These are phyloP conservation scores for Actenoides lindsayi DNA, from an alignment of 2,113 vertebrate genomes.

Conservation along the genomic window DNA sequence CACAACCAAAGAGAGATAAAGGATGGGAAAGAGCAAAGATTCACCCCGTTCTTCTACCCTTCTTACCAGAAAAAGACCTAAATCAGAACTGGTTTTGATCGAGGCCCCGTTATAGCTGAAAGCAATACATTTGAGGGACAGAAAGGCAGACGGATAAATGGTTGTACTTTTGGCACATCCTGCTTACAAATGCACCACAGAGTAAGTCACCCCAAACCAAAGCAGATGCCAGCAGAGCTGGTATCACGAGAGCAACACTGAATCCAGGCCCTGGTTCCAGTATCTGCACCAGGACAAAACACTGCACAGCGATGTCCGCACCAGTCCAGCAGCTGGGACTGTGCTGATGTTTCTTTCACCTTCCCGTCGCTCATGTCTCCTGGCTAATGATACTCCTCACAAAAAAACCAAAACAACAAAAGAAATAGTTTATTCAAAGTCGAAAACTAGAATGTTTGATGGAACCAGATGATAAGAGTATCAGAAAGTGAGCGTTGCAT, in stretches of 20 bases:
- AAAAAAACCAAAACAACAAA: neutral
- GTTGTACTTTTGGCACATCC: neutral
- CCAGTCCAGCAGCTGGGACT: neutral
- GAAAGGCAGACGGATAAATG: neutral
- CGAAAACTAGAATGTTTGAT: neutral
- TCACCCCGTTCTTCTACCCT: neutral
- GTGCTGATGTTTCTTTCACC: neutral
- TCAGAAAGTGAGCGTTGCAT: neutral
- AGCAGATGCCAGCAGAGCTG: neutral
- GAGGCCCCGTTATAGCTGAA: neutral
- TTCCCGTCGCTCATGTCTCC: neutral
- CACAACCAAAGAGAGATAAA: neutral
- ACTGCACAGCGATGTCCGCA: neutral
- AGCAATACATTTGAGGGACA: neutral
- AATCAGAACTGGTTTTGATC: neutral
- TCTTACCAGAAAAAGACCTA: neutral
- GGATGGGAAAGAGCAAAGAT: neutral
- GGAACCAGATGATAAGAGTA: neutral
- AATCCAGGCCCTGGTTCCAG: neutral
- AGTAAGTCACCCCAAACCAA: neutral
- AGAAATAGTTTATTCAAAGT: neutral
- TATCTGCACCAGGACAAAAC: neutral
- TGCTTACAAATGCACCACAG: neutral
- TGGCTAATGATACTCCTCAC: neutral
- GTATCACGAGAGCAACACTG: rapidly evolving